phyloP scores from a whole-genome alignment of 1,140 invertebrate genomes.

The Saccostrea echinata region DNA sequence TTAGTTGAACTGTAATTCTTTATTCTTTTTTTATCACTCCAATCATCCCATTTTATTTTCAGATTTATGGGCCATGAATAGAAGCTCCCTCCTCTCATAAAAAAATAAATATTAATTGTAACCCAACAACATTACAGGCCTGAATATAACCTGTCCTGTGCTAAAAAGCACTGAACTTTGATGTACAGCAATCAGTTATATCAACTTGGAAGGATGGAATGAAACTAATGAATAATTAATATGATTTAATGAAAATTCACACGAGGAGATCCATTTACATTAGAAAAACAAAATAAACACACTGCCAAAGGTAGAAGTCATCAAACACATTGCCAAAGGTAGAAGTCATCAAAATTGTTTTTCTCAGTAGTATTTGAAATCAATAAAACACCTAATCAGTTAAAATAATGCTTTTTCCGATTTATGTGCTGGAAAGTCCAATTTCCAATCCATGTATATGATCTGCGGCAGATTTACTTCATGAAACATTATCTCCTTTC shows the following conservation, averaged over 20 bases:
- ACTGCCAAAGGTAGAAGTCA: background rate
- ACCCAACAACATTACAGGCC: background rate
- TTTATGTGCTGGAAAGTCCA: background rate
- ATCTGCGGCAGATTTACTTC: background rate
- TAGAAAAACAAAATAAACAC: background rate
- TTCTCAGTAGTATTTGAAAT: background rate
- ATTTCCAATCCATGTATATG: background rate
- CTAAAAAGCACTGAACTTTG: background rate
- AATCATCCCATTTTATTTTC: background rate
- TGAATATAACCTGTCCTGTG: background rate
- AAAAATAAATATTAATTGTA: slow-evolving; percentile 28
- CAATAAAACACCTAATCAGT: background rate
- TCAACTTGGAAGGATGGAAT: background rate
- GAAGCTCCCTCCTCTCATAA: slow-evolving; percentile 1
- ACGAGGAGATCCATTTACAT: background rate
- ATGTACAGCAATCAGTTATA: slow-evolving; percentile 14
- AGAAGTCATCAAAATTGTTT: background rate
- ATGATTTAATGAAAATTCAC: slow-evolving; percentile 16
- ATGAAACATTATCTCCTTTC: background rate
- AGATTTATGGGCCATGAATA: slow-evolving; percentile 17
- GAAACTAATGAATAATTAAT: slow-evolving; percentile 24
- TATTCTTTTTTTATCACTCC: background rate
- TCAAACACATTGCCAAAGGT: background rate
- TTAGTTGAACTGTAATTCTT: background rate
- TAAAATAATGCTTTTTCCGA: background rate